These are phyloP conservation scores for Fulica atra DNA, from an alignment of 2,113 vertebrate species.

Conservation along the genomic window DNA sequence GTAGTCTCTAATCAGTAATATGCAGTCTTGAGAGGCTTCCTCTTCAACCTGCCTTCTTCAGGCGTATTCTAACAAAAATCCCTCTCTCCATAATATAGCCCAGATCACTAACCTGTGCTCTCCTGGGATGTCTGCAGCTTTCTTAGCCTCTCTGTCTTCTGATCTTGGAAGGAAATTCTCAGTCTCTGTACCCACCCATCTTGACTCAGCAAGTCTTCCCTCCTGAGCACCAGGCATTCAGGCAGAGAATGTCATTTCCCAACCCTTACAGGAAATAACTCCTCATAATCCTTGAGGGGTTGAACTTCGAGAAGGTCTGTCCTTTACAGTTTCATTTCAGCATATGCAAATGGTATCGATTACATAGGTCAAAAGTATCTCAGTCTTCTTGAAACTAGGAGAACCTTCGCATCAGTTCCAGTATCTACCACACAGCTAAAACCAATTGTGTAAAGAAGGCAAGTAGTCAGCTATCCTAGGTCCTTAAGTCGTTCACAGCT, in stretches of 20 bases:
- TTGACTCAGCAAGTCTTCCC: neutral
- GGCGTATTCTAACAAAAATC: neutral
- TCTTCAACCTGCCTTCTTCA: neutral
- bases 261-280: neutral
- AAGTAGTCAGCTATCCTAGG: neutral
- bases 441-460: neutral
- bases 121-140: neutral
- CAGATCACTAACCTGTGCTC: neutral
- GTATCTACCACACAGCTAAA: neutral
- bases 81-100: neutral
- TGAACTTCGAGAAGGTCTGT: neutral
- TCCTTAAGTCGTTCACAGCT: neutral
- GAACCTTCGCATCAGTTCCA: neutral
- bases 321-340: neutral
- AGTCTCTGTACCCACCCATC: neutral
- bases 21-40: neutral
- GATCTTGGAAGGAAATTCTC: neutral
- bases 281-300: neutral
- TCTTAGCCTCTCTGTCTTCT: neutral
- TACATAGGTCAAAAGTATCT: neutral
- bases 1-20: neutral
- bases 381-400: neutral
- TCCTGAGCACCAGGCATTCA: neutral
- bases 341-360: neutral
- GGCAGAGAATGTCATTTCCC: neutral